Percentiles rank a stretch among this genome's conserved stretches.
Conservation (phyloP, 1,140 invertebrate species). For the Olivierus martensii region DNA sequence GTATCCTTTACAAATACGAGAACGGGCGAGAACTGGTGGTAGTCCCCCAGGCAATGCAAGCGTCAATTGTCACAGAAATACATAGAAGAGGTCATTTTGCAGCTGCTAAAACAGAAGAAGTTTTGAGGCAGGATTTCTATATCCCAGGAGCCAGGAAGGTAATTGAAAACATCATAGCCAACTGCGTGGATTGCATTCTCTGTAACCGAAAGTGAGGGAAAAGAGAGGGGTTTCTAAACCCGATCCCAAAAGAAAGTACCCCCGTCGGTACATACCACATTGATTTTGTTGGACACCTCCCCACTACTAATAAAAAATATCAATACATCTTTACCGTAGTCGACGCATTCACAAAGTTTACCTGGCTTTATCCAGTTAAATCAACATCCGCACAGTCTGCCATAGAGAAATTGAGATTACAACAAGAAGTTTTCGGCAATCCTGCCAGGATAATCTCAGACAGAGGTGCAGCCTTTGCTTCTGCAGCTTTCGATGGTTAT, state of each 20-base stretch:
- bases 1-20: background rate
- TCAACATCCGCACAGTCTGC: no score
- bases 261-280: background rate
- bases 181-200: background rate
- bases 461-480: no score
- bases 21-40: background rate
- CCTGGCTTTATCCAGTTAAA: slow-evolving; percentile 2
- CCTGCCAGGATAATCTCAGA: no score
- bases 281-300: background rate
- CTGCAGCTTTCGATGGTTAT: no score
- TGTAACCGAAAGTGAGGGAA: background rate
- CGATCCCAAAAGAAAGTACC: background rate
- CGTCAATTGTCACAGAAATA: background rate
- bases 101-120: background rate
- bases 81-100: background rate
- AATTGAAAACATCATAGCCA: background rate
- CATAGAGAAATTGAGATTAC: no score
- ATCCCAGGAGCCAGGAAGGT: background rate
- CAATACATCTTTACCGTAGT: slow-evolving; percentile 6
- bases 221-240: background rate
- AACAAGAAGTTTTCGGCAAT: no score
- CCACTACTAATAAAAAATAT: slow-evolving; percentile 3
- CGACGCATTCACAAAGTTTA: slow-evolving; percentile 3
- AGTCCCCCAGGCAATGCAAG: background rate
- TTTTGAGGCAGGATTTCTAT: background rate